Evolutionary conservation across 2,888 invertebrate species (phyloP), one percentile per base, ranked within the genome.

Genomic region (Ceratothoa steindachneri): DNA sequence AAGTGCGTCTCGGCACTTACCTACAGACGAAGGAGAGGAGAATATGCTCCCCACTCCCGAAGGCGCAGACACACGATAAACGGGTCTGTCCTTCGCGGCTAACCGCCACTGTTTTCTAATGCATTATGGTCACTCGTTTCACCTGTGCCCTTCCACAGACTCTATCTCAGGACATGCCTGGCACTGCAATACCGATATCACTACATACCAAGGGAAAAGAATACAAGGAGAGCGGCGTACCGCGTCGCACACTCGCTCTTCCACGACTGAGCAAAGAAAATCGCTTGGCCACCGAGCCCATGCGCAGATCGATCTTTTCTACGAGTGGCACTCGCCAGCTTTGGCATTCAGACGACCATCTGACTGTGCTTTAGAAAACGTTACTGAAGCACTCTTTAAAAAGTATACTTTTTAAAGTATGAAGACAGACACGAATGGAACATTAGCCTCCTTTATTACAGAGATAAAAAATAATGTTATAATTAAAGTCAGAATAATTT

Each of bases 181-280:
- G 68, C 41, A 71, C 64, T 60, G 30, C 64, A 71, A n/a, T 27
- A 22, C 69, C 27, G 19, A 15, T 19, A 30, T 51, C 74, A 71
- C 69, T 67, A 67, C 76, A 76, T 71, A 69, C 70, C 73, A 76
- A 72, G 51, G 69, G 27, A 41, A 71, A 60, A 66, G 69, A 55
- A 52, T n/a, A 69, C 75, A 73, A 66, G 73, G 73, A 67, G 67
- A 68, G 76, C 72, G 73, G 80, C 74, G 69, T 66, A 72, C 76
- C 71, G 72, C 53, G 60, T 68, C 74, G 55, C 73, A 31, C 41
- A 74, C 79, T 71, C 65, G 76, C 81, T 53, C 80, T 81, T 30
- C 84, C 84, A 81, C 87, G 86, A 79, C 87, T 86, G 77, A 86
- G 86, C 60, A 87, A 87, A 82, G 87, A 87, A 52, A 87, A 85